Base-by-base conservation (phyloP, 1,140 invertebrate genomes). In the Augochlora pura region DNA sequence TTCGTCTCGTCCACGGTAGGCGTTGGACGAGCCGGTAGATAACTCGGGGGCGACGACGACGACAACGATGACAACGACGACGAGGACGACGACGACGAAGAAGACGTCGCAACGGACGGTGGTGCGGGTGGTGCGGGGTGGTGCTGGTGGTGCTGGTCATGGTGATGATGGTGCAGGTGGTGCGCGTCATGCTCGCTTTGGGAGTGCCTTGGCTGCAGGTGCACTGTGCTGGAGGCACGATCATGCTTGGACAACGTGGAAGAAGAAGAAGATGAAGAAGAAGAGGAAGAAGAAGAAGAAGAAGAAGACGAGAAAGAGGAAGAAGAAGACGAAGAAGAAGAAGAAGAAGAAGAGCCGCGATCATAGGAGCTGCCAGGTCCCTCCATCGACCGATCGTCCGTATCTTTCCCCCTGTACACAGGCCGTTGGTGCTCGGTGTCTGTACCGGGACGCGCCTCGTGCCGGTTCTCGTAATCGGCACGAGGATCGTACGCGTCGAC, bases 171-270 rank as follows among this genome's bases (percentile, higher is more conserved):
- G 65, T 88, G 88, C 86, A 89, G 90, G 77, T 69, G 85, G 83
- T 91, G 86, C 84, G 80, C 90, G 89, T 88, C 91, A 91, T 92
- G 90, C 90, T 88, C 85, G 79, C 86, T 89, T 89, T 88, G 87
- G 78, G 87, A 81, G 88, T 91, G 85, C 88, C 82, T 67, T 82
- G 85, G 84, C 88, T 88, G 87, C 85, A 86, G 87, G 87, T 91
- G 87, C 84, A 88, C 89, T 81, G 90, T 90, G 89, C 85, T 88
- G 87, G 89, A 91, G 85, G 81, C 84, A 84, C 85, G 88, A 80
- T 91, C 92, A 92, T 92, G 91, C 92, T 91, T 90, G 86, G 90
- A 89, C 42, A 89, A 88, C 66, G 88, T 82, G 71, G 79, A 83
- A 72, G 86, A 84, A 78, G 87, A 87, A 84, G 87, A 86, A 84